phyloP scores from a whole-genome alignment of 2,888 invertebrate species.

The Crocallis elinguaria region DNA sequence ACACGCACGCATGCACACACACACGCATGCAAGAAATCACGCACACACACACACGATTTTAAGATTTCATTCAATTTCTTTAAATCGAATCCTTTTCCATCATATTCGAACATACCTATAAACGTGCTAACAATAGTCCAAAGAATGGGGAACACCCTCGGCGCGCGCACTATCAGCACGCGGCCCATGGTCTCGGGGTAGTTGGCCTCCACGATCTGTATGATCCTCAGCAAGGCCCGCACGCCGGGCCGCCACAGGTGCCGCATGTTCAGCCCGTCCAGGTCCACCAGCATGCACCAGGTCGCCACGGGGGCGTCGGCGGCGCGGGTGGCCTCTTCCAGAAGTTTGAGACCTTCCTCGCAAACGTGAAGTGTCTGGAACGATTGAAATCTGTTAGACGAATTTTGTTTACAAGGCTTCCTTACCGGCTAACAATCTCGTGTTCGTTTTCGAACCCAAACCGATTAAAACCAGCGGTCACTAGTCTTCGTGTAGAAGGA shows the following conservation, averaged over 20 bases:
- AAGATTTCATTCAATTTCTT: too few relatives aligned
- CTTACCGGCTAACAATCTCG: too few relatives aligned
- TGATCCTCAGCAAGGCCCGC: slow-evolving; percentile 87
- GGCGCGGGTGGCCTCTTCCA: slow-evolving; percentile 93
- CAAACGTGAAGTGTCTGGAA: slow-evolving; percentile 92
- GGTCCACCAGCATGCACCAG: slow-evolving; percentile 95
- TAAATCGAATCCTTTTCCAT: too few relatives aligned
- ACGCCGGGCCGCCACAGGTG: slow-evolving; percentile 98
- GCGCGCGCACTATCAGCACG: slow-evolving; percentile 95
- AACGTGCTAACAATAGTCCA: slow-evolving; percentile 98
- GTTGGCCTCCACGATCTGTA: slow-evolving; percentile 93
- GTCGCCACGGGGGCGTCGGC: slow-evolving; percentile 93
- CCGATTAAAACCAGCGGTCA: too few relatives aligned
- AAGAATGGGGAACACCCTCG: slow-evolving; percentile 96
- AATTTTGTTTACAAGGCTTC: too few relatives aligned
- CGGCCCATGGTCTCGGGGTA: slow-evolving; percentile 98
- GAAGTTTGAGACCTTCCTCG: slow-evolving; percentile 94
- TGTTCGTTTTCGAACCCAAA: too few relatives aligned
- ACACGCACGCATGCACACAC: too few relatives aligned
- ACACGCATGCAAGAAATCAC: too few relatives aligned
- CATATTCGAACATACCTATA: slow-evolving; percentile 87
- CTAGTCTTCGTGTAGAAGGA: too few relatives aligned
- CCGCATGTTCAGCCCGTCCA: slow-evolving; percentile 97
- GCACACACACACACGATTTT: too few relatives aligned
- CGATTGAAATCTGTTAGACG: neutral